Base-by-base conservation (phyloP, 2,113 vertebrate species). In the Dolichallabes microphthalmus region DNA sequence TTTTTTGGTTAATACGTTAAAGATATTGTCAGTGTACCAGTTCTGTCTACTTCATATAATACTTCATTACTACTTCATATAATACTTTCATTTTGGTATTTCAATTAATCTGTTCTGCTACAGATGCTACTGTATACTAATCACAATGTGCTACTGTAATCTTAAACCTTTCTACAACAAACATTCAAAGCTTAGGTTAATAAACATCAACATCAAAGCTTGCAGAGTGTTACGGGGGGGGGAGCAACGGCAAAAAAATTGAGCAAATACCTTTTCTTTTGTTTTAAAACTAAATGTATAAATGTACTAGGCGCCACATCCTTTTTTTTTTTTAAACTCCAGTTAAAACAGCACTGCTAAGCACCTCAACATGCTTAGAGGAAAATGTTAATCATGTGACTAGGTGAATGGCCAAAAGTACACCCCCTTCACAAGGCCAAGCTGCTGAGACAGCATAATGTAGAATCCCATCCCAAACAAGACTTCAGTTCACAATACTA, bases 201-300 rank as follows among this genome's bases (percentile, higher is more conserved):
- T 61, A 63, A 85, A 74, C 52, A 85, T 61, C 53, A 82, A 75
- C 80, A 60, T 50, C 73, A 86, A 86, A 83, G 57, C 66, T 68
- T 45, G 9, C 55, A 83, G 30, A 30, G 69, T 83, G 80, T 74
- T 88, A 52, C 57, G 82, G 45, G 45, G 7, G 0, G 27, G 20
- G 60, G 79, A 85, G 63, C 74, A 79, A 25, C 53, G 55, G 45
- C 14, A 4, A 17, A 45, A 39, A 45, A 45, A 45, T 45, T 15
- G 12, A 77, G 27, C 52, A 55, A 63, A 77, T 25, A 32, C 20
- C 5, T 20, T 55, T 25, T 22, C 4, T 45, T 73, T 73, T 80
- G 64, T 85, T 58, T 71, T 15, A 55, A 82, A 35, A 64, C 45
- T n/a, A 32, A 25, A 3, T 22, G 32, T 11, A 22, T 50, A 64